Percentiles rank a stretch among this genome's conserved stretches.
Evolutionary conservation across 1,140 invertebrate genomes (phyloP).

Genomic region (Watersipora subatra): DNA sequence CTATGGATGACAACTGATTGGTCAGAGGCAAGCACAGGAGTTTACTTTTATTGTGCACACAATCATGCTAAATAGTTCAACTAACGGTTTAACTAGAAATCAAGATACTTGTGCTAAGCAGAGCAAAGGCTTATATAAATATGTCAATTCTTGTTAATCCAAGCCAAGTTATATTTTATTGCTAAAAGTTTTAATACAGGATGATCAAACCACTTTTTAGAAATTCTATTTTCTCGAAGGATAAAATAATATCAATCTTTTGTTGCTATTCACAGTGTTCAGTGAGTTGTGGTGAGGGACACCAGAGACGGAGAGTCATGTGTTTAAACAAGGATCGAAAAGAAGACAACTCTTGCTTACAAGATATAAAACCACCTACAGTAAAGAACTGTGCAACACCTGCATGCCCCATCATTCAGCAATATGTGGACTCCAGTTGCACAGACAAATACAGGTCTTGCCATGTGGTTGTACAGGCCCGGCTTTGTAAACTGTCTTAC

Average conservation of each 20-base stretch:
- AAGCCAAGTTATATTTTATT: too few species aligned
- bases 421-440: conserved; percentile 44
- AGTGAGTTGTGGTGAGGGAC: conserved; percentile 9
- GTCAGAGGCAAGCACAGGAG: conserved; percentile 19
- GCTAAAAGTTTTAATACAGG: too few species aligned
- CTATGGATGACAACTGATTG: conserved; percentile 17
- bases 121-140: too few species aligned
- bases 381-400: conserved; percentile 6
- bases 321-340: conserved; percentile 10
- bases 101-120: too few species aligned
- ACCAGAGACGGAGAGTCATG: conserved; percentile 9
- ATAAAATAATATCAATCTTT: too few species aligned
- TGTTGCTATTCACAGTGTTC: too few species aligned
- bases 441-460: conserved; percentile 45
- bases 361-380: conserved; percentile 4
- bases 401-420: conserved; percentile 3
- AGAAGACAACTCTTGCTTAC: neutral
- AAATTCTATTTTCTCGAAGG: too few species aligned
- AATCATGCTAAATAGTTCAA: conserved; percentile 1
- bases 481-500: conserved; percentile 25
- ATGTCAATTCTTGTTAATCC: too few species aligned
- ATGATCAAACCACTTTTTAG: too few species aligned
- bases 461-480: conserved; percentile 22
- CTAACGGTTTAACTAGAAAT: too few species aligned
- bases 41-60: neutral